Evolutionary conservation across 1,140 invertebrate genomes (phyloP).

Genomic region (Chironomus striatipennis): DNA sequence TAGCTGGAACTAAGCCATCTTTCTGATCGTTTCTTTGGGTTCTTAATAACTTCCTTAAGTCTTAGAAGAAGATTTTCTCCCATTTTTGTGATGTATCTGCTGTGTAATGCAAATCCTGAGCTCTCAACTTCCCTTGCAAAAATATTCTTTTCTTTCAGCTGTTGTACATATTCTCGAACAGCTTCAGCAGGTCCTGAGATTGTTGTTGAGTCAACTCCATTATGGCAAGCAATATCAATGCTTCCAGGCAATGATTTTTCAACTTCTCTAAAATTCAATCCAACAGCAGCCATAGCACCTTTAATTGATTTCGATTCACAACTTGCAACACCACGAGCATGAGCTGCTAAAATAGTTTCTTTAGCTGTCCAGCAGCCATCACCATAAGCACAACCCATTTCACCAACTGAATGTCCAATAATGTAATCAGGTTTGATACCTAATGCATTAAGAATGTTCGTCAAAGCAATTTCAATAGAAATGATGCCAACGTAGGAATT

Average conservation of each 20-base stretch:
- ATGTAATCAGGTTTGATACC: conserved; percentile 75
- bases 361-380: conserved; percentile 76
- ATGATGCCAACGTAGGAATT: conserved; percentile 88
- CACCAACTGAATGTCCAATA: conserved; percentile 79
- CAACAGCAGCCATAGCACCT: conserved; percentile 80
- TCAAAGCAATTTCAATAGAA: conserved; percentile 81
- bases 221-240: conserved; percentile 82
- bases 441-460: conserved; percentile 62
- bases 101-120: conserved; percentile 78
- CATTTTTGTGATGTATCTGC: conserved; percentile 63
- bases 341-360: conserved; percentile 73
- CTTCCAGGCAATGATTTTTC: conserved; percentile 51
- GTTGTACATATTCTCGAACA: conserved; percentile 57
- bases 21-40: conserved; percentile 57
- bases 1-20: conserved; percentile 86
- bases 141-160: conserved; percentile 60
- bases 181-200: conserved; percentile 71
- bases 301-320: conserved; percentile 63
- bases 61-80: conserved; percentile 63
- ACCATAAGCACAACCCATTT: conserved; percentile 80
- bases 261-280: conserved; percentile 51
- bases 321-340: conserved; percentile 77
- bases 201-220: conserved; percentile 72
- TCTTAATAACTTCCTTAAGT: conserved; percentile 57
- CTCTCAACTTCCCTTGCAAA: conserved; percentile 77